Percentiles rank a stretch among this genome's conserved stretches.
phyloP scores from a whole-genome alignment of 1,140 invertebrate genomes.

The Acromyrmex charruanus region DNA sequence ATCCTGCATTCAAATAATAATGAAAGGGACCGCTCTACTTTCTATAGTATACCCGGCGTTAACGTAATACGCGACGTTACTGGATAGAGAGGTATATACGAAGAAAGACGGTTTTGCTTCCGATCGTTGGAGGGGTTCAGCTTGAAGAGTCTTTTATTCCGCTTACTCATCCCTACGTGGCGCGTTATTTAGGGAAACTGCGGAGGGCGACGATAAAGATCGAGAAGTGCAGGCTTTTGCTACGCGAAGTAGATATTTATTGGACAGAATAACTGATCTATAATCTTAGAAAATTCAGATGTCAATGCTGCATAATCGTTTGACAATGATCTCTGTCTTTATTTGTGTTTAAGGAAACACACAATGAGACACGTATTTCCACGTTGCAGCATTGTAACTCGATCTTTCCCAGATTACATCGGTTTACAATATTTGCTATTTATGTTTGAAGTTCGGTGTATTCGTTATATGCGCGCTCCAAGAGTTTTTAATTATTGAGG shows the following conservation, averaged over 20 bases:
- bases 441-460: conserved; percentile 6
- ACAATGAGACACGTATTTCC: not conserved
- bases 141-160: conserved; percentile 3
- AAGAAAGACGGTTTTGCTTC: conserved; percentile 12
- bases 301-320: not conserved
- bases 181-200: not conserved
- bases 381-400: not conserved
- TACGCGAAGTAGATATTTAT: conserved; percentile 23
- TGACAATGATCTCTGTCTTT: conserved; percentile 23
- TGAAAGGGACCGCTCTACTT: conserved; percentile 59
- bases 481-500: conserved; percentile 38
- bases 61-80: conserved; percentile 39
- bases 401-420: not conserved
- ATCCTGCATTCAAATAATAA: conserved; percentile 59
- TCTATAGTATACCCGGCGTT: conserved; percentile 42
- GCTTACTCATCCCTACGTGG: conserved; percentile 10
- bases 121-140: not conserved
- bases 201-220: not conserved
- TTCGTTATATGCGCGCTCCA: conserved; percentile 26
- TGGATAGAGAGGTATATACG: conserved; percentile 33
- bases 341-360: not conserved
- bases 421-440: conserved; percentile 7
- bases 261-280: not conserved
- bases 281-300: conserved; percentile 25
- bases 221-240: not conserved